Evolutionary conservation across 2,113 vertebrate species (phyloP), one percentile per base, ranked within the genome.

Genomic region (Lagopus muta): DNA sequence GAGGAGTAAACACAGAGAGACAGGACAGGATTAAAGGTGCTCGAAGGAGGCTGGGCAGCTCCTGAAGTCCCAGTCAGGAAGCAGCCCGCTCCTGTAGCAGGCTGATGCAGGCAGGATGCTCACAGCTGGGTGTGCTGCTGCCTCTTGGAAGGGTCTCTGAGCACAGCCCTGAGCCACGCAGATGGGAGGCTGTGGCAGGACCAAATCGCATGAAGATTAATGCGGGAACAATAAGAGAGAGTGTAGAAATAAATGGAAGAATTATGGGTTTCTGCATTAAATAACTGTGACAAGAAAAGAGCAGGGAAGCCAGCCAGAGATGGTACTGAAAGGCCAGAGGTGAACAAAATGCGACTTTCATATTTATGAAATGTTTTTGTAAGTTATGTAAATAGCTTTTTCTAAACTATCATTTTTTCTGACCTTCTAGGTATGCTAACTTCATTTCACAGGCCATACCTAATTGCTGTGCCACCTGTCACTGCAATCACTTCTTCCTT

Each of bases 331-430:
- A 38, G 20, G 16, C 47, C 57, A 65, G 36, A 85, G 54, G 36
- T n/a, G 14, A 81, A 25, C 28, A 18, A 42, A 43, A 25, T 20
- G 10, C 1, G 8, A 32, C 28, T 55, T 45, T 8, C 45, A 27
- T 11, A 30, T 47, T 65, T 22, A 74, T 2, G 1, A 52, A 57
- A 55, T 4, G 7, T 30, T 62, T 75, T 57, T 48, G 17, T 36
- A 64, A 60, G 0, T 34, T 13, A 8, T 0, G 0, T 4, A 10
- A 82, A 72, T 19, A 75, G 2, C 17, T 72, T 75, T 66, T 67
- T 25, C 34, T 32, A 50, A 52, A 57, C 5, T 57, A 30, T 16
- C 34, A 11, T 85, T 74, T 82, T 62, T 61, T 62, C 47, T 61
- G 61, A 81, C 50, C 34, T 78, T 71, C 38, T 20, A 30, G 42